Percentiles rank a stretch among this genome's conserved stretches.
These are phyloP conservation scores for Esox masquinongy DNA, from an alignment of 2,797 vertebrate species.

Conservation along the genomic window DNA sequence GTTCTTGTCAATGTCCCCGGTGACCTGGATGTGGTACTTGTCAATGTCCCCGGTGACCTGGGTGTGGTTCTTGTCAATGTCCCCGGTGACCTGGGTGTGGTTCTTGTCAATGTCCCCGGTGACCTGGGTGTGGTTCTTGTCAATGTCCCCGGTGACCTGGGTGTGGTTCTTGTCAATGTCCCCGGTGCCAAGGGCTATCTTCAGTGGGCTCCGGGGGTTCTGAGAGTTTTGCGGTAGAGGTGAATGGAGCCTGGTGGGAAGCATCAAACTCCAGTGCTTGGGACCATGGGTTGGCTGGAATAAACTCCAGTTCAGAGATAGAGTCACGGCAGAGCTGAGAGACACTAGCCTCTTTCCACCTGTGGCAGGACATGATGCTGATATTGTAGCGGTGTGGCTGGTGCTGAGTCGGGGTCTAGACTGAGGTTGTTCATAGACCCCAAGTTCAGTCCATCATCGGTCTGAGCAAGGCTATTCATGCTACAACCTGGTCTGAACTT, in stretches of 20 bases:
- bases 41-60: conserved; percentile 28
- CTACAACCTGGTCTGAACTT: background rate
- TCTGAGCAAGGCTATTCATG: background rate
- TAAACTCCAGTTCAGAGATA: conserved; percentile 8
- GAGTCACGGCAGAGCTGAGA: conserved; percentile 4
- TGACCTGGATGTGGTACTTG: too few relatives aligned
- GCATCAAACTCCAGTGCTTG: background rate
- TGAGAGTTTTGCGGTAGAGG: conserved; percentile 2
- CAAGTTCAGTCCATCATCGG: background rate
- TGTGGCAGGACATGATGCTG: background rate
- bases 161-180: conserved; percentile 43
- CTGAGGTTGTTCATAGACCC: background rate
- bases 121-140: conserved; percentile 20
- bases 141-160: conserved; percentile 1
- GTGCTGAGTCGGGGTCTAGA: background rate
- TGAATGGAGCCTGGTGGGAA: background rate
- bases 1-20: conserved; percentile 1
- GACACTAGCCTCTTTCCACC: background rate
- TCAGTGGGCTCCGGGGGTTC: background rate
- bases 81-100: too few relatives aligned
- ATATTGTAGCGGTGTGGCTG: background rate
- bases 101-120: conserved; percentile 23
- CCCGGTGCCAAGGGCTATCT: conserved; percentile 22
- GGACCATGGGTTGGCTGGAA: background rate
- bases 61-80: conserved; percentile 24